A percentile compares a stretch with the other conserved stretches of the same genome.
Evolutionary conservation across 2,113 vertebrate species (phyloP).

Genomic region (Osmerus eperlanus): DNA sequence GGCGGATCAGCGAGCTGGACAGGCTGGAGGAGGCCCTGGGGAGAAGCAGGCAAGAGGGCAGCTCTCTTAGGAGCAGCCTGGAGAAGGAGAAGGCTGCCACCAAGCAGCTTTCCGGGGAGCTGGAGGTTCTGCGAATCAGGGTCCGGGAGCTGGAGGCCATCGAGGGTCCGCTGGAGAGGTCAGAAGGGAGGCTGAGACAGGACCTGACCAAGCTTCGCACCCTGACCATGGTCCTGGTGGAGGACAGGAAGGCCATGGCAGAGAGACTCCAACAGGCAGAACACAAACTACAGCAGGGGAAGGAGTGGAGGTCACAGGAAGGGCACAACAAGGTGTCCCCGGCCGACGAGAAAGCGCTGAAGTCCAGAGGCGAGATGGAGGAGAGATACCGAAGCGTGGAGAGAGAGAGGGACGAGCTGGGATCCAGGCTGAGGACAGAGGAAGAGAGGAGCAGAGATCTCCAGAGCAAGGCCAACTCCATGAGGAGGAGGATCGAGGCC

Average conservation of each 20-base stretch:
- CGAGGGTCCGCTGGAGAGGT: constrained; percentile 83
- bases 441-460: constrained; percentile 86
- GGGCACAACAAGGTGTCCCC: constrained; percentile 84
- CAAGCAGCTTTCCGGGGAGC: constrained; percentile 81
- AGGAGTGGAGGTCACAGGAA: constrained; percentile 76
- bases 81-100: constrained; percentile 85
- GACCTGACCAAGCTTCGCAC: constrained; percentile 91
- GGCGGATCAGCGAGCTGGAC: constrained; percentile 88
- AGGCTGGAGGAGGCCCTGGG: constrained; percentile 89
- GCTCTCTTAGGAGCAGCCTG: constrained; percentile 81
- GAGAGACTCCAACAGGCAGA: constrained; percentile 89
- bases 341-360: constrained; percentile 82
- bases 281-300: constrained; percentile 81
- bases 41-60: constrained; percentile 90
- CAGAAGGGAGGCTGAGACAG: constrained; percentile 84
- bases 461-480: constrained; percentile 80
- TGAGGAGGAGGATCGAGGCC: constrained; percentile 88
- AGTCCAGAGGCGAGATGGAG: constrained; percentile 86
- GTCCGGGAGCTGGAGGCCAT: constrained; percentile 85
- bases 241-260: constrained; percentile 89
- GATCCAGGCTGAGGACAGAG: constrained; percentile 82
- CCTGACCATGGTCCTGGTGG: constrained; percentile 89
- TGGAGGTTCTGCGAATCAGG: constrained; percentile 82
- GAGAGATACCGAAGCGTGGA: constrained; percentile 79
- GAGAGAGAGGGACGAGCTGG: constrained; percentile 88